These are phyloP conservation scores for Bruchidius siliquastri DNA, from an alignment of 2,888 invertebrate species.

Conservation along the genomic window DNA sequence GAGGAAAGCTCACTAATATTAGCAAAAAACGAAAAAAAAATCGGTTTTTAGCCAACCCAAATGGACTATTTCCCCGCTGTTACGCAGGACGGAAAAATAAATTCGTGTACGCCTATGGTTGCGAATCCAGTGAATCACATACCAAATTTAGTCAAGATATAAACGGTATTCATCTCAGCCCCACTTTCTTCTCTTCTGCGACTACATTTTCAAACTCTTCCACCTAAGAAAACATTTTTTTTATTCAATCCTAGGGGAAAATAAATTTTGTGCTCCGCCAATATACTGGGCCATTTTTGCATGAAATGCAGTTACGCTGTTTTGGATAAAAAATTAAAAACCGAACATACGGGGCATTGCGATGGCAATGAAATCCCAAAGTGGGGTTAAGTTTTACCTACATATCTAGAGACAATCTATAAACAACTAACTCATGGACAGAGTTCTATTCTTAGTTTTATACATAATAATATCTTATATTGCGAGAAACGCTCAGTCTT, in stretches of 20 bases:
- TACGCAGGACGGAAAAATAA: not conserved
- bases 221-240: not conserved
- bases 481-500: conserved; percentile 34
- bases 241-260: not conserved
- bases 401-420: conserved; percentile 36
- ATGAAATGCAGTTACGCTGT: not conserved
- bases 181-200: not conserved
- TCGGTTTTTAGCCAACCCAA: too few relatives aligned
- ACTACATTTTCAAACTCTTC: not conserved
- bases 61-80: too few relatives aligned
- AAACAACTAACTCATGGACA: conserved; percentile 45
- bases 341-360: conserved; percentile 9
- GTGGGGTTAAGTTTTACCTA: conserved; percentile 38
- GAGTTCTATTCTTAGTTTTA: conserved; percentile 45
- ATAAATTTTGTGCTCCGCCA: not conserved
- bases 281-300: not conserved
- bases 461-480: conserved; percentile 37
- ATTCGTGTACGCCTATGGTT: not conserved
- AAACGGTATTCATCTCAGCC: not conserved
- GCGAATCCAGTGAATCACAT: not conserved
- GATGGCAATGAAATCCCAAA: conserved; percentile 28
- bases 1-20: too few relatives aligned
- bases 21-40: too few relatives aligned
- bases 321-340: not conserved
- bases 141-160: not conserved